Evolutionary conservation across 2,113 vertebrate genomes (phyloP).

Genomic region (Caloenas nicobarica): DNA sequence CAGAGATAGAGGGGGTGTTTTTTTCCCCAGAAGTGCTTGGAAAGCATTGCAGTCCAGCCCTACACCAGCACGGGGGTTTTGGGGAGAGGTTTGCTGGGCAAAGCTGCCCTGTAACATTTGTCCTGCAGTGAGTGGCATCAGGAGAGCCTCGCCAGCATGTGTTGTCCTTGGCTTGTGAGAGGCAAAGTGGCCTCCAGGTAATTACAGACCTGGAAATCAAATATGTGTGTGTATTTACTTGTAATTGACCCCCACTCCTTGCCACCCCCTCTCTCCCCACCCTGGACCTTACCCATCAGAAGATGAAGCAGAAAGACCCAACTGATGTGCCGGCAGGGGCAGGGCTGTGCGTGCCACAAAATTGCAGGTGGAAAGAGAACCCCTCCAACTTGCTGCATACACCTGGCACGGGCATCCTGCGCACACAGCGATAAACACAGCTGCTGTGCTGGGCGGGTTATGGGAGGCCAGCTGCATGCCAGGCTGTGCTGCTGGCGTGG

Average conservation of each 20-base stretch:
- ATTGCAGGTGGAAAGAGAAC: not conserved
- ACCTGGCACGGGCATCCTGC: not conserved
- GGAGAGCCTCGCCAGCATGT: not conserved
- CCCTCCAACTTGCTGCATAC: not conserved
- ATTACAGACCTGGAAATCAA: not conserved
- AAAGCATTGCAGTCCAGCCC: not conserved
- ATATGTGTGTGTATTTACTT: not conserved
- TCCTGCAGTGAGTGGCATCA: not conserved
- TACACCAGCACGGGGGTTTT: not conserved
- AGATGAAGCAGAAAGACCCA: not conserved
- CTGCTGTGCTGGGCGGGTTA: not conserved
- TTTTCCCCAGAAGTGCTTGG: not conserved
- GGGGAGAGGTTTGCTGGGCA: not conserved
- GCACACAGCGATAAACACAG: too few relatives aligned
- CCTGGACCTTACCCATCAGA: not conserved
- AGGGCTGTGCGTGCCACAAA: not conserved
- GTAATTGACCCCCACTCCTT: not conserved
- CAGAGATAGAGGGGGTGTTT: not conserved
- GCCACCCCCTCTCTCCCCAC: not conserved
- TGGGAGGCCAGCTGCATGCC: not conserved
- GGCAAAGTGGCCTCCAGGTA: not conserved
- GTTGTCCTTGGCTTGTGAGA: not conserved
- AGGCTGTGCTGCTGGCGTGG: accelerated
- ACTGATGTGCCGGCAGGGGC: not conserved
- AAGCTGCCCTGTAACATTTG: not conserved